These are phyloP conservation scores for Escarpia spicata DNA, from an alignment of 2,888 invertebrate species.

Conservation along the genomic window DNA sequence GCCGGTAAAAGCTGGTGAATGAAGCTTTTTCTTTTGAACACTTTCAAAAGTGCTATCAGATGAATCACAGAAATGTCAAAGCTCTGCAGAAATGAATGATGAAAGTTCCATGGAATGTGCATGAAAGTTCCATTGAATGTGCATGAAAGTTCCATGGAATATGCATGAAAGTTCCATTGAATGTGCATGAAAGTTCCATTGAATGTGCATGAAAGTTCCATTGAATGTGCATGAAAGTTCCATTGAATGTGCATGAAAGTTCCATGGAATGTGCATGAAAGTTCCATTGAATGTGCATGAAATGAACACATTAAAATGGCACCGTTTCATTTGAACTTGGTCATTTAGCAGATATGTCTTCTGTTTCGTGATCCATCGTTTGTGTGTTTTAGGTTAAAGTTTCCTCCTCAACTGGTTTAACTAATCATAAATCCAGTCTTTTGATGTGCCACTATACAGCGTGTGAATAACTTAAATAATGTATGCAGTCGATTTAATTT, in stretches of 20 bases:
- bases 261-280: not conserved
- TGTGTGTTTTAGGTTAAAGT: not conserved
- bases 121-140: not conserved
- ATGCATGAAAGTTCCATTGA: too few species aligned
- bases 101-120: not conserved
- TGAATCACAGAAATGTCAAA: not conserved
- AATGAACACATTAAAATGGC: too few species aligned
- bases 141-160: not conserved
- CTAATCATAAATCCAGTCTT: too few species aligned
- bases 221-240: too few species aligned
- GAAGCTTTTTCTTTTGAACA: not conserved
- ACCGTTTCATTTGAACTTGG: not conserved
- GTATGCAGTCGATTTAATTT: too few species aligned
- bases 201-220: too few species aligned
- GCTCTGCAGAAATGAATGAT: not conserved
- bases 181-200: too few species aligned
- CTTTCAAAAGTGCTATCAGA: not conserved
- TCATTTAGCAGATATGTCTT: not conserved
- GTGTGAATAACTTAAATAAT: too few species aligned
- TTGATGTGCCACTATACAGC: too few species aligned
- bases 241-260: too few species aligned
- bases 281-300: too few species aligned
- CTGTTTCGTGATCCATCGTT: not conserved
- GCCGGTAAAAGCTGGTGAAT: conserved; percentile 23
- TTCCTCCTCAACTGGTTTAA: not conserved